phyloP scores from a whole-genome alignment of 2,797 vertebrate genomes.

The Eulemur mongoz region DNA sequence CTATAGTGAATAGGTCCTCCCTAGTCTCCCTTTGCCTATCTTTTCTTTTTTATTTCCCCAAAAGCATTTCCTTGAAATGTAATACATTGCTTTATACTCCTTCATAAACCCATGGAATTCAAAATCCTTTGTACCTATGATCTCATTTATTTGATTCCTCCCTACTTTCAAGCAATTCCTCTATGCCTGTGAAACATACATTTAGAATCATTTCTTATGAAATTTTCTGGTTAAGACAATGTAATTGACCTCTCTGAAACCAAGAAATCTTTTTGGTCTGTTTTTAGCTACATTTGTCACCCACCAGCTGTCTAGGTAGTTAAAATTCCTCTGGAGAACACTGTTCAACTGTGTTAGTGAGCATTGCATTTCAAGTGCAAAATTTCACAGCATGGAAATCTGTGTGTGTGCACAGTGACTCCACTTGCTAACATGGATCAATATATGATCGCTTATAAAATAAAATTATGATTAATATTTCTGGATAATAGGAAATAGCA shows the following conservation, averaged over 20 bases:
- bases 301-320: conserved; percentile 57
- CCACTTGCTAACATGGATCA: not conserved
- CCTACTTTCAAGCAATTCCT: not conserved
- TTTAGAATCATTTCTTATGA: conserved; percentile 38
- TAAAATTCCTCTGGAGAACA: conserved; percentile 56
- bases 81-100: not conserved
- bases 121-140: conserved; percentile 48
- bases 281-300: conserved; percentile 70
- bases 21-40: not conserved
- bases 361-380: not conserved
- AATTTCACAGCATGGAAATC: not conserved
- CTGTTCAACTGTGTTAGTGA: conserved; percentile 32
- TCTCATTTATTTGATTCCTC: conserved; percentile 56
- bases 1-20: conserved; percentile 6
- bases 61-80: conserved; percentile 50
- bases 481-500: not conserved
- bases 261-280: conserved; percentile 52
- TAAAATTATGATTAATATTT: not conserved
- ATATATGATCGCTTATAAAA: not conserved
- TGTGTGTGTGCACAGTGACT: accelerated
- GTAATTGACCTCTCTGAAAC: conserved; percentile 48
- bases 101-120: conserved; percentile 9
- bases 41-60: not conserved
- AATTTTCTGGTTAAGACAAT: conserved; percentile 62
- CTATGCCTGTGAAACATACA: conserved; percentile 11